A percentile compares a stretch with the other conserved stretches of the same genome.
Conservation (phyloP, 2,888 invertebrate species). For the Margaritifera margaritifera region DNA sequence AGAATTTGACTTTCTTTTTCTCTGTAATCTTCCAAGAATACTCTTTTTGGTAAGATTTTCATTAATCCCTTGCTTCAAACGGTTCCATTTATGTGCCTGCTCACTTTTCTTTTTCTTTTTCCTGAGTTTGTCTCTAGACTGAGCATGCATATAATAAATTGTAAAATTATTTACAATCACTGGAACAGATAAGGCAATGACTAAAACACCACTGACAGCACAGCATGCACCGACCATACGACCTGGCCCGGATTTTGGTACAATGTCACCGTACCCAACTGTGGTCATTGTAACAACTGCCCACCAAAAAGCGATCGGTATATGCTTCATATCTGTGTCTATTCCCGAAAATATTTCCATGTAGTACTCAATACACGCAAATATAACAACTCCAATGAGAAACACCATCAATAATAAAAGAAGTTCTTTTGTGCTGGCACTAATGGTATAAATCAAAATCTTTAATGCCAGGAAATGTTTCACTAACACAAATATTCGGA, state of each 20-base stretch:
- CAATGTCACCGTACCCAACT: slow-evolving; percentile 76
- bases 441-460: slow-evolving; percentile 52
- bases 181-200: slow-evolving; percentile 55
- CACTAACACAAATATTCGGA: slow-evolving; percentile 53
- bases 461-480: slow-evolving; percentile 55
- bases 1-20: too few relatives aligned
- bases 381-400: slow-evolving; percentile 50
- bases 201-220: slow-evolving; percentile 52
- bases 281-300: slow-evolving; percentile 92
- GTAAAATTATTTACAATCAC: slow-evolving; percentile 58
- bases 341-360: slow-evolving; percentile 49
- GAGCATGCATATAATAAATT: slow-evolving; percentile 53
- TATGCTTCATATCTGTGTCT: slow-evolving; percentile 44
- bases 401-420: slow-evolving; percentile 48
- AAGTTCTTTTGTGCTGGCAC: slow-evolving; percentile 51
- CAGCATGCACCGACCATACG: slow-evolving; percentile 50
- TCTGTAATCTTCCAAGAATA: too few relatives aligned
- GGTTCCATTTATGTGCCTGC: slow-evolving; percentile 44
- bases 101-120: slow-evolving; percentile 42
- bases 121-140: slow-evolving; percentile 50
- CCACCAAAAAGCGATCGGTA: slow-evolving; percentile 93
- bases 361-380: slow-evolving; percentile 53
- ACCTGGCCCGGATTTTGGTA: slow-evolving; percentile 47
- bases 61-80: slow-evolving; percentile 33
- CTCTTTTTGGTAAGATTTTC: slow-evolving; percentile 16